These are phyloP conservation scores for Hyles euphorbiae DNA, from an alignment of 1,140 invertebrate species.

Conservation along the genomic window DNA sequence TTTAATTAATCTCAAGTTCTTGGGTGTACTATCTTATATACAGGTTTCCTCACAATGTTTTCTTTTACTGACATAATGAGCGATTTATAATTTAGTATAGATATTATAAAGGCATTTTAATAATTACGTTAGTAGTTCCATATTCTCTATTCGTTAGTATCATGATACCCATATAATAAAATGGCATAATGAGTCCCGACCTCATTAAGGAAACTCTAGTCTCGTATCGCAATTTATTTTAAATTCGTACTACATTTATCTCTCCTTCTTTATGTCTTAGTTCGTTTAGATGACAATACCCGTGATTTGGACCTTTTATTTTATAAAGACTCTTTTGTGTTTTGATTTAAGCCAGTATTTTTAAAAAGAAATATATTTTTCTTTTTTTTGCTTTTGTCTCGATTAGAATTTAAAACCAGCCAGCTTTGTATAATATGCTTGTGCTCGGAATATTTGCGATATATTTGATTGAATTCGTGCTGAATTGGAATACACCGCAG, in stretches of 20 bases:
- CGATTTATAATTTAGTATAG: no score
- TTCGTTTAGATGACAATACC: neutral
- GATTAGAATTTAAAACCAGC: neutral
- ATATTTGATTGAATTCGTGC: conserved; percentile 5
- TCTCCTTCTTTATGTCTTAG: conserved; percentile 2
- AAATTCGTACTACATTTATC: conserved; percentile 2
- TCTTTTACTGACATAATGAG: no score
- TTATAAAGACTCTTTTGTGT: conserved; percentile 1
- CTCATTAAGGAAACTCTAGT: no score
- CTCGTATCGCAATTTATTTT: conserved; percentile 7
- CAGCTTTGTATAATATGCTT: neutral
- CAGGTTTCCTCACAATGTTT: no score
- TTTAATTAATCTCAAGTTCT: no score
- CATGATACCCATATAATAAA: no score
- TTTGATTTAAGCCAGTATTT: neutral
- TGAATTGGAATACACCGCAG: neutral
- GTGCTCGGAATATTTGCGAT: conserved; percentile 3
- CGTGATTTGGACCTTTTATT: neutral
- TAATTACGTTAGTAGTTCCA: no score
- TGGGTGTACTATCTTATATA: no score
- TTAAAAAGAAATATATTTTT: neutral
- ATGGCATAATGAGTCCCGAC: no score
- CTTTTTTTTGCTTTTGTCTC: neutral
- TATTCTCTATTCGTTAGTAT: no score
- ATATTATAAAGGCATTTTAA: no score